Evolutionary conservation across 2,888 invertebrate genomes (phyloP).

Genomic region (Tipula unca): DNA sequence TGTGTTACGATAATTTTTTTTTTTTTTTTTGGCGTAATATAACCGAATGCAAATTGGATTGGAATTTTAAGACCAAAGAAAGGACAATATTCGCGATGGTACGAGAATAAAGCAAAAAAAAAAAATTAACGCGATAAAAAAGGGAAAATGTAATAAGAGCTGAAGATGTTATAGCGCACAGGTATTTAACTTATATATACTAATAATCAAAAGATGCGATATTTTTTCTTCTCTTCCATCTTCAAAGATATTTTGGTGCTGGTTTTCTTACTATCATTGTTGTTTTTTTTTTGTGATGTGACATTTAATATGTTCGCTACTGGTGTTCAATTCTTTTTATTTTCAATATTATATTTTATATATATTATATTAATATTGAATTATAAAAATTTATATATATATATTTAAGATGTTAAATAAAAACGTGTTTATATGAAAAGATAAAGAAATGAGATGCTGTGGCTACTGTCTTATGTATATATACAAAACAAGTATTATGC

Average conservation of each 20-base stretch:
- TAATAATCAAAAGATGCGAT: not conserved
- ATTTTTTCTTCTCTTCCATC: not conserved
- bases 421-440: not conserved
- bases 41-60: not conserved
- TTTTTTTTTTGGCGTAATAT: not conserved
- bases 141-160: not conserved
- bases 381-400: not conserved
- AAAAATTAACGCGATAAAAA: not conserved
- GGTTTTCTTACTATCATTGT: not conserved
- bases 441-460: not conserved
- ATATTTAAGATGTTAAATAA: not conserved
- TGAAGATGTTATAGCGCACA: not conserved
- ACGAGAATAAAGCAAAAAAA: not conserved
- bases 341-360: not conserved
- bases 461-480: not conserved
- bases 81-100: not conserved
- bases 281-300: not conserved
- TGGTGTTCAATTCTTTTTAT: not conserved
- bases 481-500: not conserved
- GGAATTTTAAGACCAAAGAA: not conserved
- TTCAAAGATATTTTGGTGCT: not conserved
- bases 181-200: not conserved
- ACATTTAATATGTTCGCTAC: slow-evolving; percentile 2
- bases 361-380: not conserved
- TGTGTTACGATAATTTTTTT: not conserved